These are phyloP conservation scores for Salmo trutta DNA, from an alignment of 2,797 vertebrate species.

Conservation along the genomic window DNA sequence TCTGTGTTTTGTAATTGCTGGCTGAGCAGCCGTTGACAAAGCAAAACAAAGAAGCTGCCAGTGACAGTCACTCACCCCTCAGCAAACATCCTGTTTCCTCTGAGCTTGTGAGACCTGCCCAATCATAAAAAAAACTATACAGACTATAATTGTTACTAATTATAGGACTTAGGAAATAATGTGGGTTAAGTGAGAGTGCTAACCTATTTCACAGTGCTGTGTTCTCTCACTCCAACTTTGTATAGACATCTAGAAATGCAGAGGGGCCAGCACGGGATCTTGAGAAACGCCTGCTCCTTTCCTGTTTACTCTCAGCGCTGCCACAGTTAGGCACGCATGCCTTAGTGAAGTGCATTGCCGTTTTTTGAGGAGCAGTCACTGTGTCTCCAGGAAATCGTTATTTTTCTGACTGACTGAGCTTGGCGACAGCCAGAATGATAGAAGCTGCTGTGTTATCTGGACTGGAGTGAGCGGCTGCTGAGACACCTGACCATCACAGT, in stretches of 20 bases:
- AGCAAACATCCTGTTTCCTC: constrained; percentile 12
- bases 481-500: neutral
- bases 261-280: neutral
- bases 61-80: neutral
- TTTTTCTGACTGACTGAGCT: constrained; percentile 3
- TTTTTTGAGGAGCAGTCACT: neutral
- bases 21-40: constrained; percentile 3
- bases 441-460: neutral
- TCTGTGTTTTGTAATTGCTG: neutral
- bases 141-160: neutral
- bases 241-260: neutral
- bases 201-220: neutral
- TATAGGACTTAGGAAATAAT: neutral
- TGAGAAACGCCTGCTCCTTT: constrained; percentile 6
- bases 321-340: neutral
- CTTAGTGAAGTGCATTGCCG: neutral
- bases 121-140: neutral
- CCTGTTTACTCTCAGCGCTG: constrained; percentile 14
- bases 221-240: neutral
- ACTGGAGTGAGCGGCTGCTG: neutral
- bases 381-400: constrained; percentile 4
- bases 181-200: neutral
- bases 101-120: neutral
- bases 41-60: neutral
- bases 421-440: neutral